Percentiles rank a stretch among this genome's conserved stretches.
These are phyloP conservation scores for Poicephalus gulielmi DNA, from an alignment of 2,113 vertebrate species.

Conservation along the genomic window DNA sequence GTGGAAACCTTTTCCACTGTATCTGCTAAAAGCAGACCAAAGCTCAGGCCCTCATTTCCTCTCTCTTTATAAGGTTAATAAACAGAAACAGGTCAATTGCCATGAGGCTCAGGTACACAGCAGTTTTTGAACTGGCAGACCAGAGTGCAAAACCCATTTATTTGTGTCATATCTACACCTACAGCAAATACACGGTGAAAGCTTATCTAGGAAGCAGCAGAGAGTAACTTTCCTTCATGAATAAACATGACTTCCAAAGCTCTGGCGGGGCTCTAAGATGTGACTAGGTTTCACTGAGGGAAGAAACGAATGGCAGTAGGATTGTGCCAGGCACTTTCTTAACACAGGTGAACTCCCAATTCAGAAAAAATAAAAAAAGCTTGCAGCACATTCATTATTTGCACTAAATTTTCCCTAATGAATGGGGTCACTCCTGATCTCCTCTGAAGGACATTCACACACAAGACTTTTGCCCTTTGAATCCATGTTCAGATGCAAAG, in stretches of 20 bases:
- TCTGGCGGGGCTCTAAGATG: not conserved
- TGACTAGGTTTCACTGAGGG: not conserved
- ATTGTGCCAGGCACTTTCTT: not conserved
- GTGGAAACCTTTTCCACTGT: not conserved
- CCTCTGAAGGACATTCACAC: not conserved
- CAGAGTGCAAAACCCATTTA: not conserved
- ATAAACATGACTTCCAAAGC: constrained; percentile 14
- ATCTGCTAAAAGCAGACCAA: not conserved
- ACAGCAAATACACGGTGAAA: not conserved
- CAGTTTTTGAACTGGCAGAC: not conserved
- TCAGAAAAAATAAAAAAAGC: not conserved
- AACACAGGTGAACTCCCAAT: not conserved
- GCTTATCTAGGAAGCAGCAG: constrained; percentile 35
- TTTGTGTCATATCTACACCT: not conserved
- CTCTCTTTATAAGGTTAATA: not conserved
- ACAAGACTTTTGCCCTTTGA: not conserved
- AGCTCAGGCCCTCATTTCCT: not conserved
- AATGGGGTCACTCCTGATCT: not conserved
- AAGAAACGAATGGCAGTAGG: not conserved
- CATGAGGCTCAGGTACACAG: not conserved
- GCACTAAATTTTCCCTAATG: not conserved
- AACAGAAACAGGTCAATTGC: not conserved
- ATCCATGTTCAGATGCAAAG: not conserved
- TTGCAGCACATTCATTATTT: not conserved
- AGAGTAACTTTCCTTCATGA: not conserved